A percentile compares a stretch with the other conserved stretches of the same genome.
These are phyloP conservation scores for Cistogaster globosa DNA, from an alignment of 2,888 invertebrate species.

Conservation along the genomic window DNA sequence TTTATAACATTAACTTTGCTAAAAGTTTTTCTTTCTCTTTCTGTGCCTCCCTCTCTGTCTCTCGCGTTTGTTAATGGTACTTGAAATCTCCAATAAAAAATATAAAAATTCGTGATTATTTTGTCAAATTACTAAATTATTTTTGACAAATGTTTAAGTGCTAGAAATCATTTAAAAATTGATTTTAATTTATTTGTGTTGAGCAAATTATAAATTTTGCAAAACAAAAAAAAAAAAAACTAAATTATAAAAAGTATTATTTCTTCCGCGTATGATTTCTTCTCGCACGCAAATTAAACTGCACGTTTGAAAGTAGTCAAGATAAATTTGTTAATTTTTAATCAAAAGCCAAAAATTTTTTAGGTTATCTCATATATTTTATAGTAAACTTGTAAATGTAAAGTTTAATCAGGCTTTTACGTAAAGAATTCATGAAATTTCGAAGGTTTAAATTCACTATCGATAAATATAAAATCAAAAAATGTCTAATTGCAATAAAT, in stretches of 20 bases:
- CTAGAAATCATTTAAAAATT: conserved; percentile 35
- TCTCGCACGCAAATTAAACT: conserved; percentile 15
- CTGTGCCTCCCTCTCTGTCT: neutral
- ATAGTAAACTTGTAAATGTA: too few relatives aligned
- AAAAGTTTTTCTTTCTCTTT: neutral
- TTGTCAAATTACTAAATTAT: conserved; percentile 48
- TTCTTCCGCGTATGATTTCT: conserved; percentile 32
- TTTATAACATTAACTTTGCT: neutral
- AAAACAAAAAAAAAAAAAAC: conserved; percentile 12
- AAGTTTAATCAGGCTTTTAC: too few relatives aligned
- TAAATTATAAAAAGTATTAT: neutral
- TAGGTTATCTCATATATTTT: neutral
- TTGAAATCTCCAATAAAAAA: conserved; percentile 8
- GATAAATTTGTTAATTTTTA: neutral
- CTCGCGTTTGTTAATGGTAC: neutral
- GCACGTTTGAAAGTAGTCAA: neutral
- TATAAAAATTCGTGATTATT: conserved; percentile 52
- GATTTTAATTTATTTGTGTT: neutral
- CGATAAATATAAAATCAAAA: too few relatives aligned
- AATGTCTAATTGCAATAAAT: too few relatives aligned
- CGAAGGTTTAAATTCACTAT: too few relatives aligned
- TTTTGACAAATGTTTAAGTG: neutral
- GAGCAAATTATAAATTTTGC: neutral
- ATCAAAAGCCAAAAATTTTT: neutral
- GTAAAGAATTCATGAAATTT: too few relatives aligned